phyloP scores from a whole-genome alignment of 2,888 invertebrate species.

The Pasiphila rectangulata region DNA sequence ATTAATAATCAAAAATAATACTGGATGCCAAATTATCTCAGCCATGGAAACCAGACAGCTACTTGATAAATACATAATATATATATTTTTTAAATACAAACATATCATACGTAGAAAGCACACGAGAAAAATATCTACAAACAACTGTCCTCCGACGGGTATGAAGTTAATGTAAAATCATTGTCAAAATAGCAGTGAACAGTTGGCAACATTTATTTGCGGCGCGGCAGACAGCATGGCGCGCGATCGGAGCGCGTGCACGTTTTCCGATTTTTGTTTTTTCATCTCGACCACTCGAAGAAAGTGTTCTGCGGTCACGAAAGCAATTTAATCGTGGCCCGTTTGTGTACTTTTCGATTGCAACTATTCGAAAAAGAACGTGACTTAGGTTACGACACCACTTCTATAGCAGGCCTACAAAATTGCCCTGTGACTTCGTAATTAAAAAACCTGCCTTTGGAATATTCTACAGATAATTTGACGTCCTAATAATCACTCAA shows the following conservation, averaged over 20 bases:
- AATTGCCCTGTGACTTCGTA: not conserved
- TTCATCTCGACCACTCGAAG: conserved; percentile 39
- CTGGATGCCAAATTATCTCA: too few relatives aligned
- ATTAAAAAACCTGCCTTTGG: too few relatives aligned
- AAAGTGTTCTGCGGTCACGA: conserved; percentile 55
- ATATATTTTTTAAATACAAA: too few relatives aligned
- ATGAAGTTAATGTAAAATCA: conserved; percentile 25
- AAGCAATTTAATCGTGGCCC: conserved; percentile 53
- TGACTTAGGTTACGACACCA: conserved; percentile 42
- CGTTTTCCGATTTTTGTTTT: conserved; percentile 39
- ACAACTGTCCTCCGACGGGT: too few relatives aligned
- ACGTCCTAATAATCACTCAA: too few relatives aligned
- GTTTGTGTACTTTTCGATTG: conserved; percentile 43
- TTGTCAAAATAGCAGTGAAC: conserved; percentile 40
- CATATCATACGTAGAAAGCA: too few relatives aligned
- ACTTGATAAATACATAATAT: too few relatives aligned
- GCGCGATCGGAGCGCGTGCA: conserved; percentile 58
- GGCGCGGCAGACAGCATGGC: conserved; percentile 66
- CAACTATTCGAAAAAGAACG: conserved; percentile 41
- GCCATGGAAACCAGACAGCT: too few relatives aligned
- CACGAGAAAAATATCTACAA: too few relatives aligned
- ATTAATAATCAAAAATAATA: too few relatives aligned
- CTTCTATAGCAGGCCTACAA: not conserved
- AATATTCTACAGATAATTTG: too few relatives aligned
- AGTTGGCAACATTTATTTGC: conserved; percentile 54